These are phyloP conservation scores for Drosophila cognata DNA, from an alignment of 2,888 invertebrate genomes.

Conservation along the genomic window DNA sequence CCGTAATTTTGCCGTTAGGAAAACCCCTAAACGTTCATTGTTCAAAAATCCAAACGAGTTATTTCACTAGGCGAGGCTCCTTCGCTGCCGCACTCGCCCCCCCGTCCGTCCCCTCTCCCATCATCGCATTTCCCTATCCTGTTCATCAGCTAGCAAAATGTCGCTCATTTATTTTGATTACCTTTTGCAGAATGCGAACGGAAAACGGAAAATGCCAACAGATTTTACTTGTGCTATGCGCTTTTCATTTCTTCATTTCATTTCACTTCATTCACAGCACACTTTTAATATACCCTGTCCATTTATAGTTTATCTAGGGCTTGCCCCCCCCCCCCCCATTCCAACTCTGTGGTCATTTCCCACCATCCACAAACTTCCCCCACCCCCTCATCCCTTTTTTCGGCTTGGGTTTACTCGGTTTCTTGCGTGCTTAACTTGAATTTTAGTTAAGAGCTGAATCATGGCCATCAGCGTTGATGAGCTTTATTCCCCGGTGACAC, in stretches of 20 bases:
- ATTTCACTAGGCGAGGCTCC: constrained; percentile 39
- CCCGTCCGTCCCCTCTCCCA: not conserved
- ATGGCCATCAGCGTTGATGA: constrained; percentile 79
- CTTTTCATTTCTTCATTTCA: constrained; percentile 37
- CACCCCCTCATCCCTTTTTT: not conserved
- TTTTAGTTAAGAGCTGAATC: constrained; percentile 76
- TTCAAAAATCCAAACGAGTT: constrained; percentile 67
- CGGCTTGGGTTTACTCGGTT: constrained; percentile 17
- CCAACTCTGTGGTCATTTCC: constrained; percentile 4
- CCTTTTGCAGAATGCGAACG: constrained; percentile 54
- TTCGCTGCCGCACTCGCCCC: not conserved
- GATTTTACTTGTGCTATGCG: constrained; percentile 55
- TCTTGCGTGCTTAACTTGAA: constrained; percentile 47
- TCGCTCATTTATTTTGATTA: constrained; percentile 80
- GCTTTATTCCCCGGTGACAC: constrained; percentile 79
- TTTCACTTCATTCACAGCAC: constrained; percentile 44
- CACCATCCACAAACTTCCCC: not conserved
- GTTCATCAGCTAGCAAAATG: constrained; percentile 70
- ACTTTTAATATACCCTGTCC: constrained; percentile 58
- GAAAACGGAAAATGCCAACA: constrained; percentile 50
- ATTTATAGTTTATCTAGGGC: constrained; percentile 46
- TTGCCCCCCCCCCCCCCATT: not conserved
- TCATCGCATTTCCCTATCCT: constrained; percentile 55
- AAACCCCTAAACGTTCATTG: constrained; percentile 56
- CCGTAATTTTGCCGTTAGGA: constrained; percentile 47